phyloP scores from a whole-genome alignment of 2,888 invertebrate genomes.

The Phoenoteleia sp. region DNA sequence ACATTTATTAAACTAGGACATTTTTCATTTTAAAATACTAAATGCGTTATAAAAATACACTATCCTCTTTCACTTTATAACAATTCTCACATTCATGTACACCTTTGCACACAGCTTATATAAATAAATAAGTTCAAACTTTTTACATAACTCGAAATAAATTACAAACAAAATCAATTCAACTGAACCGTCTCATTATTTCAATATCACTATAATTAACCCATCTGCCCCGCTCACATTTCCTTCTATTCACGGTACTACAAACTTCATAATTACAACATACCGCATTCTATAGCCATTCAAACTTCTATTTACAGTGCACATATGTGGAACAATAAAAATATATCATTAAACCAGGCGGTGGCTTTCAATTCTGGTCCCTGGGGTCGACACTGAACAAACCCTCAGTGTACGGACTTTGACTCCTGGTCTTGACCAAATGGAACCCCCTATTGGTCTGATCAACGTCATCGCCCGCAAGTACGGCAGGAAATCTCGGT shows the following conservation, averaged over 20 bases:
- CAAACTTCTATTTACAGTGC: conserved; percentile 5
- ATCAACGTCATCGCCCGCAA: conserved; percentile 83
- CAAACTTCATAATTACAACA: conserved; percentile 23
- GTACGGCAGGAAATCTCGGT: conserved; percentile 84
- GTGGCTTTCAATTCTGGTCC: conserved; percentile 4
- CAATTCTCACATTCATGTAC: too few relatives aligned
- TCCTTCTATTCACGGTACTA: conserved; percentile 7
- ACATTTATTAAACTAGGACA: too few relatives aligned
- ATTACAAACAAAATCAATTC: background rate
- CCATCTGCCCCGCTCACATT: background rate
- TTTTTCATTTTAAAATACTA: background rate
- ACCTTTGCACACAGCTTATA: background rate
- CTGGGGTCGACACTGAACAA: conserved; percentile 86
- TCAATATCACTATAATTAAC: background rate
- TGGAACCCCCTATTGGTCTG: conserved; percentile 86
- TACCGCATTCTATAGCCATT: conserved; percentile 2
- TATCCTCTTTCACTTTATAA: background rate
- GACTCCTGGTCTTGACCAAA: conserved; percentile 88
- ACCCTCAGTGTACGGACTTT: conserved; percentile 89
- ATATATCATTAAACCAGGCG: background rate
- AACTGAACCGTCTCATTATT: conserved; percentile 1
- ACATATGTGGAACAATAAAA: conserved; percentile 2
- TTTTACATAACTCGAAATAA: background rate
- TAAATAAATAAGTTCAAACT: background rate
- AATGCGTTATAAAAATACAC: background rate